Base-by-base conservation (phyloP, 1,140 invertebrate species). In the Coenobita brevimanus region DNA sequence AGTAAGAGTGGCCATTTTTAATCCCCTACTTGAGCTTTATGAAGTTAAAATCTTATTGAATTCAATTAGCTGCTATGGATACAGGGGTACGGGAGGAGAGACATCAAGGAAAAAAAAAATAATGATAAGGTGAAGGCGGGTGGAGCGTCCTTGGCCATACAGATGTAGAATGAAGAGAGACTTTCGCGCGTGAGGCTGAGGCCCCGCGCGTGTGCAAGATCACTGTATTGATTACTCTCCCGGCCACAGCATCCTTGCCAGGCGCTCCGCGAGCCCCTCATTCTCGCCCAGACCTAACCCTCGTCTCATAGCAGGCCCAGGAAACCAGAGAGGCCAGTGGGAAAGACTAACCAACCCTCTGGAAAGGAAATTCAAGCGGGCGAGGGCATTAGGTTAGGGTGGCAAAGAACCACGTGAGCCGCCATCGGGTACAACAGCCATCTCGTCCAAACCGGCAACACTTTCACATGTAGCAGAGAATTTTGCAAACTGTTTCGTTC, bases 221-320 rank as follows among this genome's bases (percentile, higher is more conserved):
- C 80, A 50, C 15, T 21, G 80, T 82, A 82, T 82, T 82, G 80
- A 82, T 82, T 82, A 69, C 57, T 82, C 27, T 43, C 46, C 73
- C 62, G n/a, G 80, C 43, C 80, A 43, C 80, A 82, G 80, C 80
- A 82, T 82, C 80, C 80, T 82, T 82, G 80, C 80, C 80, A 82
- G 80, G 41, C 80, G 67, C 36, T 50, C 54, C 21, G 3, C 38
- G 30, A 6, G n/a, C 38, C 64, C 64, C 33, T 38, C 60, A 2
- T 38, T 64, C 79, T 43, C 60, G 27, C 38, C 62, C 21, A 69
- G 36, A 24, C 46, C 73, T 27, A 24, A 21, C 36, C 64, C 38
- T 46, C 10, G 24, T 24, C 27, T 2, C 36, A 41, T 60, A 6
- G 43, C 78, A 81, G 57, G 1, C 54, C 78, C 21, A 2, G 41